A percentile compares a stretch with the other conserved stretches of the same genome.
Evolutionary conservation across 2,888 invertebrate species (phyloP).

Genomic region (Lasioglossum leucozonium): DNA sequence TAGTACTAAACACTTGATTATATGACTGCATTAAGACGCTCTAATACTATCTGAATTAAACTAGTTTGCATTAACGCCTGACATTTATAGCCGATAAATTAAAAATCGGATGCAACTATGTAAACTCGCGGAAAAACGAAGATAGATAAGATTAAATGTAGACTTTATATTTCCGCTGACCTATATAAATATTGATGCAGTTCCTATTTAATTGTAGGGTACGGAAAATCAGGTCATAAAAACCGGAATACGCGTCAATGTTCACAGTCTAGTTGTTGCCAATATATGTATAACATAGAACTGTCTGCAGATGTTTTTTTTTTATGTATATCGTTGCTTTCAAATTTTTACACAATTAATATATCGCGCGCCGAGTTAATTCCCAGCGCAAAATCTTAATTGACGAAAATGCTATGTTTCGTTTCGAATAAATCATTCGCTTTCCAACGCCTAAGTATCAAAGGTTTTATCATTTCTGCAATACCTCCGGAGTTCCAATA

Average conservation of each 20-base stretch:
- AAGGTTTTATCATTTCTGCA: background rate
- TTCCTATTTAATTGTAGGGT: background rate
- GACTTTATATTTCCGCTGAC: background rate
- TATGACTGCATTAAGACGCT: background rate
- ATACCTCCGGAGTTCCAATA: background rate
- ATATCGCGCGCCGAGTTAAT: background rate
- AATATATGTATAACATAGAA: background rate
- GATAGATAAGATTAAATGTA: background rate
- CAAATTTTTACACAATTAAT: background rate
- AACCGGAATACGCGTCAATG: background rate
- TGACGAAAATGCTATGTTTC: conserved; percentile 1
- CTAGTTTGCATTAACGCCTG: background rate
- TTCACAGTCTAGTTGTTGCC: background rate
- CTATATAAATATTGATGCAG: background rate
- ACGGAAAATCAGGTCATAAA: background rate
- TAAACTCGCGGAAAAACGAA: background rate
- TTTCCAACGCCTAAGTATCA: background rate
- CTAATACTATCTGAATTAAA: background rate
- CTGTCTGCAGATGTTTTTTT: background rate
- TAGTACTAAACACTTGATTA: background rate
- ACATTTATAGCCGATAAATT: background rate
- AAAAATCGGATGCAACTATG: background rate
- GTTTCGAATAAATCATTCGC: background rate
- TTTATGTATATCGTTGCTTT: background rate
- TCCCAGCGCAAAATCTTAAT: background rate